Conservation (phyloP, 2,113 vertebrate genomes). For the Balaeniceps rex region DNA sequence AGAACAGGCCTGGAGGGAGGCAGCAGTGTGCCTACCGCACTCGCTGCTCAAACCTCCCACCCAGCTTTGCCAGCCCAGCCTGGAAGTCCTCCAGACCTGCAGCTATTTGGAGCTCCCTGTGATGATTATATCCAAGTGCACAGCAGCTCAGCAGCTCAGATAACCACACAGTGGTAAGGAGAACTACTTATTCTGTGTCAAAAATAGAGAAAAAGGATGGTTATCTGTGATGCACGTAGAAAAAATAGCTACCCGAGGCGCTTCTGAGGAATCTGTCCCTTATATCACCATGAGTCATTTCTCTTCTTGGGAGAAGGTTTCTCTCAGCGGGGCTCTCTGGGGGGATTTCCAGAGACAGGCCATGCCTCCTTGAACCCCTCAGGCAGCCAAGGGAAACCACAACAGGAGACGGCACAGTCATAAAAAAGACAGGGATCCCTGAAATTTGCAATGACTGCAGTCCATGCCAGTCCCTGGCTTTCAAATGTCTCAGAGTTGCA, state of each 20-base stretch:
- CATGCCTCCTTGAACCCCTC: neutral
- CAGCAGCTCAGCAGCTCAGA: neutral
- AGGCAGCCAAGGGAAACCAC: neutral
- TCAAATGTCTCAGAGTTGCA: neutral
- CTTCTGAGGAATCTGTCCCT: neutral
- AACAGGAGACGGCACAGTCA: neutral
- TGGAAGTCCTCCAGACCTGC: neutral
- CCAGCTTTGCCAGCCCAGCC: neutral
- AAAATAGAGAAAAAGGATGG: neutral
- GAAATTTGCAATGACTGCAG: neutral
- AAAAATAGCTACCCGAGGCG: rapidly evolving
- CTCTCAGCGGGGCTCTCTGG: neutral
- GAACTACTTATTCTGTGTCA: neutral
- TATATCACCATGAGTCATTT: neutral
- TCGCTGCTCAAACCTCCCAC: neutral
- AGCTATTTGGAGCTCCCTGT: neutral
- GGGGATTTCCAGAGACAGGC: neutral
- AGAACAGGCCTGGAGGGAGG: neutral
- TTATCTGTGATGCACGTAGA: neutral
- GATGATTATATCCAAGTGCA: neutral
- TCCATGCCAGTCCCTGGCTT: neutral
- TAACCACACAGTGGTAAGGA: neutral
- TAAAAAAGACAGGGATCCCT: neutral
- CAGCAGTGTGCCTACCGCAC: neutral
- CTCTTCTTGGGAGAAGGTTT: neutral